A percentile compares a stretch with the other conserved stretches of the same genome.
phyloP scores from a whole-genome alignment of 2,113 vertebrate species.

The Myrmophylax atrothorax region DNA sequence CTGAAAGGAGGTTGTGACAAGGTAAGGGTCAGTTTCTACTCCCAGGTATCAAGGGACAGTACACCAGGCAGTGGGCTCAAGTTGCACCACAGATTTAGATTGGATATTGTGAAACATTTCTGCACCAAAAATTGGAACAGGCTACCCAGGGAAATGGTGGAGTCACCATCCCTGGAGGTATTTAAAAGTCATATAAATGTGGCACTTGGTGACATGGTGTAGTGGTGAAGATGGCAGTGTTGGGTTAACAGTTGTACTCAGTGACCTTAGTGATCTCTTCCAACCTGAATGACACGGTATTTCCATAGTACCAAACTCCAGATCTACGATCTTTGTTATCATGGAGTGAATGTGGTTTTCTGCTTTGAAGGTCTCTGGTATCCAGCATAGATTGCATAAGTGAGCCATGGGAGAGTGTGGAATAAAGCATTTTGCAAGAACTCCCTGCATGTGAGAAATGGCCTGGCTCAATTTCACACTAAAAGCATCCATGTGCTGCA shows the following conservation, averaged over 20 bases:
- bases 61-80: neutral
- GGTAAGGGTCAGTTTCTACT: neutral
- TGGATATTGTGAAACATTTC: neutral
- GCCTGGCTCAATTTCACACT: neutral
- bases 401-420: neutral
- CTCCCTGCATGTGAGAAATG: neutral
- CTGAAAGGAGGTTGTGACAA: neutral
- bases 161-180: neutral
- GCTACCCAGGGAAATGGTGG: neutral
- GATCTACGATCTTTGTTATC: neutral
- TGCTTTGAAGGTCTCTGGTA: neutral
- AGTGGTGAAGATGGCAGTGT: neutral
- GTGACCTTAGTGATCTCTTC: neutral
- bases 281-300: neutral
- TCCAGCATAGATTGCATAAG: neutral
- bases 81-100: neutral
- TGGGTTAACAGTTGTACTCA: neutral
- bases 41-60: neutral
- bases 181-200: neutral
- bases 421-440: neutral
- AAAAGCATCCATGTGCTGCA: neutral
- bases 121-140: neutral
- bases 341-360: neutral
- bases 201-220: neutral
- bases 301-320: neutral